Percentiles rank a stretch among this genome's conserved stretches.
Conservation (phyloP, 2,888 invertebrate genomes). For the Sericinus montela region DNA sequence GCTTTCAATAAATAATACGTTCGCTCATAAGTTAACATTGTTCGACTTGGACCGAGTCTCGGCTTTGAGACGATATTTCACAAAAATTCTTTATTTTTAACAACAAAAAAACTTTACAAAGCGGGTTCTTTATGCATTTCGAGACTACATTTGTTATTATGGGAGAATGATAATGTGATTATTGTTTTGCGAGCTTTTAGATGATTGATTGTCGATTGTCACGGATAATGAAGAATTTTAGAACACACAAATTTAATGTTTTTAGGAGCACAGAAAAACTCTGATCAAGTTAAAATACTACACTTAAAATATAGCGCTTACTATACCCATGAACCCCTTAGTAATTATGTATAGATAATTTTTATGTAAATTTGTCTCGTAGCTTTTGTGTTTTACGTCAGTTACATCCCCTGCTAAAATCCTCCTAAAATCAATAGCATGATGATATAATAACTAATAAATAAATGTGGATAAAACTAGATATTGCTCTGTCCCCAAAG, state of each 20-base stretch:
- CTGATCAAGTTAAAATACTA: too few species aligned
- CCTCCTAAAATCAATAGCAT: too few species aligned
- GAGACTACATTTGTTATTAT: conserved; percentile 73
- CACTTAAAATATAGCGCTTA: too few species aligned
- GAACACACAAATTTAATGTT: conserved; percentile 48
- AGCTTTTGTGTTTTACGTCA: too few species aligned
- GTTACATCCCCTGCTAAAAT: too few species aligned
- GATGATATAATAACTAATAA: too few species aligned
- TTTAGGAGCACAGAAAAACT: conserved; percentile 30
- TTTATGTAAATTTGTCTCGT: too few species aligned
- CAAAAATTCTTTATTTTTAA: conserved; percentile 52
- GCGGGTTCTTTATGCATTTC: conserved; percentile 73
- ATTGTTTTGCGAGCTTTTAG: conserved; percentile 72
- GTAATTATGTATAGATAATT: too few species aligned
- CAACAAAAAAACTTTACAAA: conserved; percentile 52
- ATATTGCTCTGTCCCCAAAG: too few species aligned
- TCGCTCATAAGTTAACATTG: conserved; percentile 74
- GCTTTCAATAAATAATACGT: conserved; percentile 73
- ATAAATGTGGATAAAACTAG: too few species aligned
- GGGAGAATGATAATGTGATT: conserved; percentile 77
- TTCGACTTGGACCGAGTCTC: conserved; percentile 61
- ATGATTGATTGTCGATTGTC: conserved; percentile 74
- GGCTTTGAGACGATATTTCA: conserved; percentile 65
- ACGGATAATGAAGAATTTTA: conserved; percentile 69
- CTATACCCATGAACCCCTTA: too few species aligned